phyloP scores from a whole-genome alignment of 2,113 vertebrate genomes.

The Eira barbara region DNA sequence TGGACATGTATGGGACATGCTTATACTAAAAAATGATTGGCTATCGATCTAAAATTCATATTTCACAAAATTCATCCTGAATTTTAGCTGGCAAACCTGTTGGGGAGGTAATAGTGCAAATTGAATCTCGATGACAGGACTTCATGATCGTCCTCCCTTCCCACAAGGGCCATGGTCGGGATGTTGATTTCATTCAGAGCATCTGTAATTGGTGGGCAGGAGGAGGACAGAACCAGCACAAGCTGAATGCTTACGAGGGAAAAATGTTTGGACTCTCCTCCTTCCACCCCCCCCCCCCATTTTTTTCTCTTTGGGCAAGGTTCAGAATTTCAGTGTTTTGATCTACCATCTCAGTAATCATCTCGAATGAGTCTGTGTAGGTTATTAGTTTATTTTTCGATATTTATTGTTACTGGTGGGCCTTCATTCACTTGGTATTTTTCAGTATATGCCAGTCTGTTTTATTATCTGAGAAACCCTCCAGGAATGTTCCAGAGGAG shows the following conservation, averaged over 20 bases:
- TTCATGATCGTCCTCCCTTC: neutral
- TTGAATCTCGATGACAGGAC: neutral
- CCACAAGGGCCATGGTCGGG: neutral
- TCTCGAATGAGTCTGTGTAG: neutral
- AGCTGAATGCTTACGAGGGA: neutral
- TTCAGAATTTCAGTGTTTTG: neutral
- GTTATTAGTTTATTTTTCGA: neutral
- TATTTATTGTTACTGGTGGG: neutral
- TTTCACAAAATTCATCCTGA: neutral
- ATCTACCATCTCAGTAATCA: neutral
- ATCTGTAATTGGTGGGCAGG: neutral
- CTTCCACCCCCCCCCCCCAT: neutral
- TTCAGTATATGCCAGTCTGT: neutral
- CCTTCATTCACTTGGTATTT: neutral
- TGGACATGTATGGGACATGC: neutral
- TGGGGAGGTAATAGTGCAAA: neutral
- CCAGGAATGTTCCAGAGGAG: neutral
- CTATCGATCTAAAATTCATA: neutral
- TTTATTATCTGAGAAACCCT: slow-evolving; percentile 18
- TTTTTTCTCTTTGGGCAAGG: neutral
- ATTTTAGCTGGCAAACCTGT: neutral
- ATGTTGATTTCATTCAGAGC: neutral
- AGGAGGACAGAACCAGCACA: neutral
- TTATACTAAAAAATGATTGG: neutral
- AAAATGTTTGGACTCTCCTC: neutral